phyloP scores from a whole-genome alignment of 2,797 vertebrate species.

The Scolopax bukidnonensis region DNA sequence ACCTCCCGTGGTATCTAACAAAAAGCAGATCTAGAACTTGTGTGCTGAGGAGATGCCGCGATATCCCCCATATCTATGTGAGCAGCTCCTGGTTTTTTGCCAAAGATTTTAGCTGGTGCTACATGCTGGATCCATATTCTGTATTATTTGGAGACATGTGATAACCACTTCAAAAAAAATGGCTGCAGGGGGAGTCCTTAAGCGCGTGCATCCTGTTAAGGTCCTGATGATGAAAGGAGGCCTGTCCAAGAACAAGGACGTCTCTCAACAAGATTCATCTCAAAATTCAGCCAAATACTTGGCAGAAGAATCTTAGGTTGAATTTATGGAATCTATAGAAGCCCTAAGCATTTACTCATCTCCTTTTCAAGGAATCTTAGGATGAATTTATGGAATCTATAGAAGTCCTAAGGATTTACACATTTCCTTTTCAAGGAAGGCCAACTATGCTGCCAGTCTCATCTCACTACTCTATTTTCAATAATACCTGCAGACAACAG shows the following conservation, averaged over 20 bases:
- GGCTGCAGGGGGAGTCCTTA: background rate
- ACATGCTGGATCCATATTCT: accelerated
- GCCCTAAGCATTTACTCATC: accelerated
- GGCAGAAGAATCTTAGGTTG: background rate
- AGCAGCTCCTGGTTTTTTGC: background rate
- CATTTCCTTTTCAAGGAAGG: background rate
- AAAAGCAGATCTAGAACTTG: too few relatives aligned
- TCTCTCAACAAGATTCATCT: background rate
- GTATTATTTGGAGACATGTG: background rate
- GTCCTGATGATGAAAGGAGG: background rate
- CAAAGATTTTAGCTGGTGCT: background rate
- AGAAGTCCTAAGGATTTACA: accelerated
- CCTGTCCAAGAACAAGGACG: constrained; percentile 1
- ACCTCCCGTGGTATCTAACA: background rate
- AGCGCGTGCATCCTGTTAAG: background rate
- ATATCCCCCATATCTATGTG: accelerated
- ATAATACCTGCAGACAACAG: accelerated
- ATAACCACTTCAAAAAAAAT: background rate
- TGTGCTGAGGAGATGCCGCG: accelerated
- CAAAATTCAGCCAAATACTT: background rate
- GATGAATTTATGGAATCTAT: accelerated
- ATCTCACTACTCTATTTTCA: accelerated
- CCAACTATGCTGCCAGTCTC: accelerated
- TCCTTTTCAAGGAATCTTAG: background rate
- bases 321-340: accelerated